A percentile compares a stretch with the other conserved stretches of the same genome.
These are phyloP conservation scores for Cirrhinus mrigala DNA, from an alignment of 2,797 vertebrate species.

Conservation along the genomic window DNA sequence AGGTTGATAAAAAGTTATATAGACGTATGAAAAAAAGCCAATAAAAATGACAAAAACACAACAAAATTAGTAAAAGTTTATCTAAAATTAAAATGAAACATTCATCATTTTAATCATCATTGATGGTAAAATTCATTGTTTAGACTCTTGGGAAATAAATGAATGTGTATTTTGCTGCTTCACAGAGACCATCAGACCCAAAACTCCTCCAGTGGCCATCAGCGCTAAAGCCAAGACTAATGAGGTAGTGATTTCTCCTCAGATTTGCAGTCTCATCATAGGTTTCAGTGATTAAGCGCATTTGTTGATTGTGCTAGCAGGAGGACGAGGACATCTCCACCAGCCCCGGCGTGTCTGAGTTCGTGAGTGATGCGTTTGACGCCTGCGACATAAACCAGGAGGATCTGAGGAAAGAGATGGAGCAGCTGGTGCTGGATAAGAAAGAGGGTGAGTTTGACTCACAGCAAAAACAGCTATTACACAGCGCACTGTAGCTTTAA, in stretches of 20 bases:
- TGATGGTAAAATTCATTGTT: neutral
- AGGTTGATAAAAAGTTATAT: neutral
- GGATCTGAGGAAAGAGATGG: constrained; percentile 95
- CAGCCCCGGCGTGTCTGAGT: constrained; percentile 94
- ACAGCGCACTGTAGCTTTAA: neutral
- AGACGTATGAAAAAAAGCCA: neutral
- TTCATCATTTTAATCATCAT: no score
- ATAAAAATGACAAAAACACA: neutral
- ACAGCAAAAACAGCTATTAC: neutral
- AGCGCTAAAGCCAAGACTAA: constrained; percentile 70
- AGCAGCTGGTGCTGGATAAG: constrained; percentile 95
- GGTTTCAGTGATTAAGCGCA: neutral
- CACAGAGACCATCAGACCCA: constrained; percentile 79
- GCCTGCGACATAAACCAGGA: constrained; percentile 89
- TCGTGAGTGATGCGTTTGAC: constrained; percentile 96
- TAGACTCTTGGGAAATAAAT: neutral
- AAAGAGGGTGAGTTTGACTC: constrained; percentile 84
- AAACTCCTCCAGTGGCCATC: constrained; percentile 81
- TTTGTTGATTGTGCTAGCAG: constrained; percentile 61
- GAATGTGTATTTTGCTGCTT: neutral
- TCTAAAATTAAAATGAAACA: no score
- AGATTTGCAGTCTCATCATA: neutral
- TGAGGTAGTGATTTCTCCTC: constrained; percentile 61
- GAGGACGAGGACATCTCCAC: constrained; percentile 96
- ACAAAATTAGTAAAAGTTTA: neutral